Percentiles rank a stretch among this genome's conserved stretches.
These are phyloP conservation scores for Serranus cabrilla DNA, from an alignment of 2,797 vertebrate species.

Conservation along the genomic window DNA sequence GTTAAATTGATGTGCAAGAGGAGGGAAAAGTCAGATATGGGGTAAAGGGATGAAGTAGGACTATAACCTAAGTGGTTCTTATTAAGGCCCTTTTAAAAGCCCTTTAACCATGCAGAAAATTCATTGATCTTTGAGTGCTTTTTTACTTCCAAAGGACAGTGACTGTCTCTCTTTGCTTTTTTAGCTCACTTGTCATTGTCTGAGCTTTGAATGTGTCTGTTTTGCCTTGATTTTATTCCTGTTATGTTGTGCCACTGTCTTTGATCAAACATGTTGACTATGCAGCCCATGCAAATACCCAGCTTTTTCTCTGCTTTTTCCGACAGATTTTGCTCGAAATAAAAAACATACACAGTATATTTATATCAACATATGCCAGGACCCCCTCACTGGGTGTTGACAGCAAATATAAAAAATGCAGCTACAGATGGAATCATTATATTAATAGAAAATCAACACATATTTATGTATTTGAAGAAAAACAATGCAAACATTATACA, in stretches of 20 bases:
- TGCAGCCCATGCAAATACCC: not conserved
- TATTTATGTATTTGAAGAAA: too few species aligned
- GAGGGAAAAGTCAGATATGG: not conserved
- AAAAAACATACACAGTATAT: too few species aligned
- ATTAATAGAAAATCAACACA: too few species aligned
- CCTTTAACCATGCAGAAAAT: not conserved
- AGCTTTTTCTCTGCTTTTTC: not conserved
- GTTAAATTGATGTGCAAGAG: not conserved
- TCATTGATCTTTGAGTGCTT: not conserved
- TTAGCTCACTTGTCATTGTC: not conserved
- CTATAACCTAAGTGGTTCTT: not conserved
- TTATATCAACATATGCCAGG: too few species aligned
- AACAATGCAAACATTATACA: too few species aligned
- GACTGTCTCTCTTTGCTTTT: not conserved
- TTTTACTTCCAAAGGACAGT: not conserved
- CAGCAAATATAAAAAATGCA: too few species aligned
- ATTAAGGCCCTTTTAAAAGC: not conserved
- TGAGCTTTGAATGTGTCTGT: not conserved
- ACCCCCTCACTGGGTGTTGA: too few species aligned
- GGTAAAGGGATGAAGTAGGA: not conserved
- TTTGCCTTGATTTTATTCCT: constrained; percentile 4
- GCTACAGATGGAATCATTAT: too few species aligned
- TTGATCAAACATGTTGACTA: not conserved
- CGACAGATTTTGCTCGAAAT: too few species aligned
- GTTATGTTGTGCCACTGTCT: not conserved